These are phyloP conservation scores for Rhinoptilus africanus DNA, from an alignment of 2,113 vertebrate genomes.

Conservation along the genomic window DNA sequence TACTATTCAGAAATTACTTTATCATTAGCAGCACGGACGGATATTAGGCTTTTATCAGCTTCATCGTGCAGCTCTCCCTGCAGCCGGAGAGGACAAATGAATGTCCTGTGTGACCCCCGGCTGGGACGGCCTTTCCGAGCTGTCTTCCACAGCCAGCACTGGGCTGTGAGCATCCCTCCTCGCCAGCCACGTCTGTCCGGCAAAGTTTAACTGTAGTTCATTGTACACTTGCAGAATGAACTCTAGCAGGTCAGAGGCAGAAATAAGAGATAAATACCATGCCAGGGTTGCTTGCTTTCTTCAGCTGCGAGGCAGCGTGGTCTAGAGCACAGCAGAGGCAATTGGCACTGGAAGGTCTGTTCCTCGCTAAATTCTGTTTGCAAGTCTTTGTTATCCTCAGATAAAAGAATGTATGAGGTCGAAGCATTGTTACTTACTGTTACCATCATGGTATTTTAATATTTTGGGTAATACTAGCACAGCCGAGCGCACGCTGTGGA, in stretches of 20 bases:
- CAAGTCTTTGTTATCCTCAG: neutral
- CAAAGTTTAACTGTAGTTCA: no score
- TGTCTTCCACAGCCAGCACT: neutral
- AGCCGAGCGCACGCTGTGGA: neutral
- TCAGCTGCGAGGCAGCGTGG: fast-evolving
- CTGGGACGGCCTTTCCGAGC: neutral
- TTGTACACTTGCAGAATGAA: neutral
- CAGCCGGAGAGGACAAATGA: neutral
- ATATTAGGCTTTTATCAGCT: fast-evolving
- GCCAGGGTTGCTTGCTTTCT: neutral
- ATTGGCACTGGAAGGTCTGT: neutral
- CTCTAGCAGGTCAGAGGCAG: neutral
- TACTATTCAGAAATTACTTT: neutral
- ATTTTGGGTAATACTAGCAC: neutral
- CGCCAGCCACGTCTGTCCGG: fast-evolving
- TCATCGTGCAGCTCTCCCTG: neutral
- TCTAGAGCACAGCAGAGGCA: neutral
- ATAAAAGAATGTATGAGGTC: neutral
- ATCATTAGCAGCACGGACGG: neutral
- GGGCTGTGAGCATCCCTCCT: neutral
- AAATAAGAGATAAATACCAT: neutral
- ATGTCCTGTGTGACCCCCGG: neutral
- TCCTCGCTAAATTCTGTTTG: neutral
- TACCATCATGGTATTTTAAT: neutral
- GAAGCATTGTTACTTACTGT: neutral